Conservation (phyloP, 2,797 vertebrate genomes). For the Linurgus olivaceus region DNA sequence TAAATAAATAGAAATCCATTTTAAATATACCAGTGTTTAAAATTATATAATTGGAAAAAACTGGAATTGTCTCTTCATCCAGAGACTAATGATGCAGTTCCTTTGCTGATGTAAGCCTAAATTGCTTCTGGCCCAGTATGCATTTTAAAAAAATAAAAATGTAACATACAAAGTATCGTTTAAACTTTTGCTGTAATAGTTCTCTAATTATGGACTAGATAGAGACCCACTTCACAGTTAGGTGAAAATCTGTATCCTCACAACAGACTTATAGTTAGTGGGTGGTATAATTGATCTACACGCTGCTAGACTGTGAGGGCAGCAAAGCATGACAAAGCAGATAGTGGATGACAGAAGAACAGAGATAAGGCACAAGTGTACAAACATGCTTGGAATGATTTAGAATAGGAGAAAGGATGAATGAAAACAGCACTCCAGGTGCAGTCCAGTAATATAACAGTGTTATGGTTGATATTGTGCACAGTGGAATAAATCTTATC, state of each 20-base stretch:
- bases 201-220: neutral
- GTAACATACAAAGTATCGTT: neutral
- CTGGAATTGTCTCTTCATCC: neutral
- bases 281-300: neutral
- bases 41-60: neutral
- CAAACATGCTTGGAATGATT: neutral
- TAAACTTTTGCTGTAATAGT: neutral
- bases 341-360: neutral
- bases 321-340: neutral
- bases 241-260: neutral
- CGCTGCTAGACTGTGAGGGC: neutral
- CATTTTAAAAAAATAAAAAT: neutral
- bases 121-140: neutral
- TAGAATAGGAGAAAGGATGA: neutral
- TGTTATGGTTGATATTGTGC: neutral
- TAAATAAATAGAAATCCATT: neutral
- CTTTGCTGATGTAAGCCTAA: neutral
- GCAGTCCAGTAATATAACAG: neutral
- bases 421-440: neutral
- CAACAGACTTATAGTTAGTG: neutral
- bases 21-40: neutral
- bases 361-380: neutral
- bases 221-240: neutral
- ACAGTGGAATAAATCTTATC: neutral
- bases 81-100: neutral